Base-by-base conservation (phyloP, 1,140 invertebrate species). In the Atta colombica region DNA sequence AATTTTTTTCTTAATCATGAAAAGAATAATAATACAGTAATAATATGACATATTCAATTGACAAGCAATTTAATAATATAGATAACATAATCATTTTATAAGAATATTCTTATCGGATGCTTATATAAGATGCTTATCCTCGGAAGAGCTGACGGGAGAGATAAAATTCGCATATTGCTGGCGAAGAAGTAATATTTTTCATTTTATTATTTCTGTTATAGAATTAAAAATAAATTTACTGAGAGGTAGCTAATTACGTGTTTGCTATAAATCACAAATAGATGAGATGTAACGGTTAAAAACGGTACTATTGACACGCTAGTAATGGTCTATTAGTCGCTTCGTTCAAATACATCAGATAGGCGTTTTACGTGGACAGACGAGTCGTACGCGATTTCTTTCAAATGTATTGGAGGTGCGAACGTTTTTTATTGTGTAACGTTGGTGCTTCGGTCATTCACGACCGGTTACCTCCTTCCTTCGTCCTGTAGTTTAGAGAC, bases 401-500 rank as follows among this genome's bases (percentile, higher is more conserved):
- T 81, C 66, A 51, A 14, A 28, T 53, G 66, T 25, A 21, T 16
- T 2, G 65, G 21, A 69, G 77, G 65, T 69, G 77, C 77, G 51
- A 80, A 81, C 21, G 18, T 35, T 69, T 68, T 71, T 81, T 58
- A 71, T 58, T n/a, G 65, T 51, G 31, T 39, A 25, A 45, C 53
- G 35, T 81, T 21, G 53, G 58, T 81, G 55, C 39, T 35, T 45
- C 65, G 78, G 58, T 81, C 55, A 71, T 71, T 81, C 31, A 58
- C 78, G 66, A 81, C 65, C 53, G 31, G 78, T 71, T 81, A 60
- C 78, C 21, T 6, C 45, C 35, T 80, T 55, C 21, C 78, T 71
- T 31, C 65, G 21, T 45, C 31, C 35, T 25, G 65, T 21, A 58
- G 49, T 69, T 71, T 28, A 39, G 5, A 55, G 6, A 28, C 3